A percentile compares a stretch with the other conserved stretches of the same genome.
phyloP scores from a whole-genome alignment of 2,113 vertebrate species.

The Menura novaehollandiae region DNA sequence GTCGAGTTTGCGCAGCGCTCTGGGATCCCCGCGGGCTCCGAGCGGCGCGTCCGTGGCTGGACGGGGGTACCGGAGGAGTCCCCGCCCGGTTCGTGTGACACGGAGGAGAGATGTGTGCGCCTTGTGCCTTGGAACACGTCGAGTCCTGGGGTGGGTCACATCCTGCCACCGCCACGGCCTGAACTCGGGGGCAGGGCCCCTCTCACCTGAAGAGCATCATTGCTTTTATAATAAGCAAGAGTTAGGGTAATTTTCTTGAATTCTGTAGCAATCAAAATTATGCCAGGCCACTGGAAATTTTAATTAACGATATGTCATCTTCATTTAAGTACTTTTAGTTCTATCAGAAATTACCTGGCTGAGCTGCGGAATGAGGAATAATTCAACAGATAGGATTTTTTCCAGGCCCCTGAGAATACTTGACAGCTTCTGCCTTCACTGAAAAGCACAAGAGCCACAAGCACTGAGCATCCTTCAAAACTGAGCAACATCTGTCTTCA shows the following conservation, averaged over 20 bases:
- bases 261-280: neutral
- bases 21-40: neutral
- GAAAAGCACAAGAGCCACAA: neutral
- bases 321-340: neutral
- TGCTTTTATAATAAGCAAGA: neutral
- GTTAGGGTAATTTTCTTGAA: neutral
- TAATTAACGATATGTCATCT: neutral
- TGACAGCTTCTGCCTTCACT: neutral
- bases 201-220: neutral
- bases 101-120: neutral
- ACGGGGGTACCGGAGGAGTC: neutral
- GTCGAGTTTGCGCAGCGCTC: neutral
- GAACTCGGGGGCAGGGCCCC: neutral
- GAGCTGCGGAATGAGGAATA: neutral
- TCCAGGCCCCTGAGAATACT: no score
- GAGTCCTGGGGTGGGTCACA: neutral
- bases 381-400: neutral
- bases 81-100: neutral
- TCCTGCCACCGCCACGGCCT: neutral
- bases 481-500: rapidly evolving
- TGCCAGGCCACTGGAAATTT: neutral
- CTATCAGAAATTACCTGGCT: neutral
- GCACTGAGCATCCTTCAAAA: neutral
- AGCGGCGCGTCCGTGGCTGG: neutral
- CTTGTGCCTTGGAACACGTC: neutral